Evolutionary conservation across 2,113 vertebrate genomes (phyloP), one percentile per base, ranked within the genome.

Genomic region (Leiothrix lutea): DNA sequence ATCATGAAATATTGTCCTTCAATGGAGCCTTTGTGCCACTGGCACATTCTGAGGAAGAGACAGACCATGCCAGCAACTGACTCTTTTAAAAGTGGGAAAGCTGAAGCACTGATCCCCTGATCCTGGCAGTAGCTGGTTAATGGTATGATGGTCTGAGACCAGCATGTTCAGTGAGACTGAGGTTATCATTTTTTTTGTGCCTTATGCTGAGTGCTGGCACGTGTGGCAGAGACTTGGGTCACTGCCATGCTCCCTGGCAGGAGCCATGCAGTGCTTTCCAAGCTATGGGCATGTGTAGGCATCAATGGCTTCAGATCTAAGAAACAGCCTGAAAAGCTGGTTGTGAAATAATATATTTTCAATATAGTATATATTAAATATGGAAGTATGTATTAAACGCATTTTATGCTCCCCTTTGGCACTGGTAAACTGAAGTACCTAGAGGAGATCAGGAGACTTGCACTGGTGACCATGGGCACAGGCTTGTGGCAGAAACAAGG

Each of bases 201-300:
- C 56, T 86, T 20, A 7, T 85, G 29, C 42, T 67, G 25, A 8
- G 35, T 56, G 44, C 69, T 90, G 85, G 40, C 3, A 5, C 7
- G 25, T 0, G 6, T 11, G 15, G 36, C 35, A 57, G 73, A 31
- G 24, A 33, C n/a, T 25, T 33, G 79, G 40, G 70, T 61, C 9
- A 11, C 18, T 56, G 57, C 57, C 10, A 5, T 33, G n/a, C 4
- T 75, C n/a, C 23, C 8, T 5, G 5, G 57, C n/a, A 29, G 6
- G 40, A 69, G 31, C 0, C 1, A 15, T 64, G 73, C 25, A 14
- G 45, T 69, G 12, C n/a, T 57, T 86, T 75, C 45, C 42, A 45
- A 35, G 36, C 58, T 75, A 6, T 1, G 6, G 48, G 36, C 22
- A 9, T 19, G 11, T 0, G 0, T 23, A 53, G 35, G 21, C 21